Evolutionary conservation across 1,140 invertebrate species (phyloP).

Genomic region (Drosophila tristis): DNA sequence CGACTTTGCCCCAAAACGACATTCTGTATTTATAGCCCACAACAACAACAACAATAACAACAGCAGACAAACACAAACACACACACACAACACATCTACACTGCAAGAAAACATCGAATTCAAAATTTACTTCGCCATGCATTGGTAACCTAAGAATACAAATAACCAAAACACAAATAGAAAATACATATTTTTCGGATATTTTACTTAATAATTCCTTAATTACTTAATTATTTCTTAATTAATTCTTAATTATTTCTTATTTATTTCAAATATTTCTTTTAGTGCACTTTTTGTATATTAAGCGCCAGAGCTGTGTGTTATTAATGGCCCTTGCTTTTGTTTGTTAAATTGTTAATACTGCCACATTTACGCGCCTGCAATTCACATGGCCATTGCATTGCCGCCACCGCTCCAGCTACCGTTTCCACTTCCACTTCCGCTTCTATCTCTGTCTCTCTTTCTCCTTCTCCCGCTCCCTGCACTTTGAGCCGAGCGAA

Average conservation of each 20-base stretch:
- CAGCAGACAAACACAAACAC: constrained; percentile 8
- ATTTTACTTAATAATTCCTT: too few relatives aligned
- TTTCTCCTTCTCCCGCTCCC: not conserved
- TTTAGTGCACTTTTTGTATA: constrained; percentile 10
- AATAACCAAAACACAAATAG: too few relatives aligned
- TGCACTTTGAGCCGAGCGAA: constrained; percentile 41
- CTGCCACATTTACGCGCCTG: constrained; percentile 37
- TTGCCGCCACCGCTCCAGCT: constrained; percentile 17
- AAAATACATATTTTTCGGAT: too few relatives aligned
- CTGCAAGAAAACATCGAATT: too few relatives aligned
- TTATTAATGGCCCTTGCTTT: constrained; percentile 55
- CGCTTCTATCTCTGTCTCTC: too few relatives aligned
- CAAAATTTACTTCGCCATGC: too few relatives aligned
- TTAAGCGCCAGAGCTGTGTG: constrained; percentile 22
- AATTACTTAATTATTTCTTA: too few relatives aligned
- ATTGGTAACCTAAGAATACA: too few relatives aligned
- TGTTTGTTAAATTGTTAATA: constrained; percentile 55
- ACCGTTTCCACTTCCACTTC: too few relatives aligned
- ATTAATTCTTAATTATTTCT: too few relatives aligned
- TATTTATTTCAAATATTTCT: too few relatives aligned
- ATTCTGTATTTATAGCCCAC: constrained; percentile 52
- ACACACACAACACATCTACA: not conserved
- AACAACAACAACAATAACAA: too few relatives aligned
- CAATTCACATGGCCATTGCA: constrained; percentile 29
- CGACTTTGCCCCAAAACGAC: constrained; percentile 42